Percentiles rank a stretch among this genome's conserved stretches.
Evolutionary conservation across 2,113 vertebrate genomes (phyloP).

Genomic region (Mola mola): DNA sequence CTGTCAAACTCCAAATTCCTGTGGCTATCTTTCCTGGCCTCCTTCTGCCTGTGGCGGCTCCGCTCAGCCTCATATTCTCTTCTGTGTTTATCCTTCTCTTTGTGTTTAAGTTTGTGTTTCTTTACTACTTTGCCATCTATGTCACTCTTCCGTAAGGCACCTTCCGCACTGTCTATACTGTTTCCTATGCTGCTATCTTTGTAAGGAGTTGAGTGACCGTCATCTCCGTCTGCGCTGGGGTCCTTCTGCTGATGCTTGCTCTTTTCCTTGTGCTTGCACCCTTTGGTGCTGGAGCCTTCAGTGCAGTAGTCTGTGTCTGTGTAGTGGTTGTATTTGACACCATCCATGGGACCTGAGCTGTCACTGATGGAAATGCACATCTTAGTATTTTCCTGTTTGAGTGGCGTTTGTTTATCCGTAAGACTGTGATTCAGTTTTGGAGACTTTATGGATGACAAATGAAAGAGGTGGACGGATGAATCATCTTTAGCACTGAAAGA

Average conservation of each 20-base stretch:
- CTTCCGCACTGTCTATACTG: slow-evolving; percentile 86
- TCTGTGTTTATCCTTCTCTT: slow-evolving; percentile 94
- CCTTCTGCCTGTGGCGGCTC: slow-evolving; percentile 90
- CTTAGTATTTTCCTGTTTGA: slow-evolving; percentile 95
- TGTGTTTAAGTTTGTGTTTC: slow-evolving; percentile 97
- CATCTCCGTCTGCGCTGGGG: slow-evolving; percentile 84
- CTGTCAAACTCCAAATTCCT: slow-evolving; percentile 96
- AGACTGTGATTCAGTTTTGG: slow-evolving; percentile 92
- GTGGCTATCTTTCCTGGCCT: slow-evolving; percentile 87
- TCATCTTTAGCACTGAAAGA: slow-evolving; percentile 97
- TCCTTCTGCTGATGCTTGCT: slow-evolving; percentile 95
- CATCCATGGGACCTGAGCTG: slow-evolving; percentile 83
- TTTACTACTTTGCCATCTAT: slow-evolving; percentile 93
- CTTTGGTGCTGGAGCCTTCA: slow-evolving; percentile 92
- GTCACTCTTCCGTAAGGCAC: slow-evolving; percentile 88
- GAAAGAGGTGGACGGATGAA: slow-evolving; percentile 93
- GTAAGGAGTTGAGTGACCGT: slow-evolving; percentile 86
- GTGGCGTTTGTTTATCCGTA: slow-evolving; percentile 90
- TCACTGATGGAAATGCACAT: slow-evolving; percentile 89
- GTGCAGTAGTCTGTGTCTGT: slow-evolving; percentile 88
- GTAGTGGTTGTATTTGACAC: slow-evolving; percentile 89
- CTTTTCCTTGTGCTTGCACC: slow-evolving; percentile 96
- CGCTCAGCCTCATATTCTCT: slow-evolving; percentile 91
- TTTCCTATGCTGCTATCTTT: slow-evolving; percentile 89
- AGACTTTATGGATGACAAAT: slow-evolving; percentile 91